Percentiles rank a stretch among this genome's conserved stretches.
These are phyloP conservation scores for Notocelia uddmanniana DNA, from an alignment of 2,888 invertebrate genomes.

Conservation along the genomic window DNA sequence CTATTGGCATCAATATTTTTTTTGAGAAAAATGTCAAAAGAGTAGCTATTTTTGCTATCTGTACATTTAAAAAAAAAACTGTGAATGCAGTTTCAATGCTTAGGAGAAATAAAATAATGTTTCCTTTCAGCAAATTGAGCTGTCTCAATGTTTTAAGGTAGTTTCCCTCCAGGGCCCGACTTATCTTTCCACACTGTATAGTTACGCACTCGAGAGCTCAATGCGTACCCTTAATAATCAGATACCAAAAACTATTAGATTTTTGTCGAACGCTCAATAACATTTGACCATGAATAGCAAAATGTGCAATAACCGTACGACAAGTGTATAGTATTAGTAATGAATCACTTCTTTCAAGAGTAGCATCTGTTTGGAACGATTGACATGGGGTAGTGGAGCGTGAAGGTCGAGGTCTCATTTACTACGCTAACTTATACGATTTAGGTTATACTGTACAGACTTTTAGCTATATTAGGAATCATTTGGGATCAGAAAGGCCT, in stretches of 20 bases:
- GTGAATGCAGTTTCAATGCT: too few species aligned
- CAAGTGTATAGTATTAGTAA: constrained; percentile 45
- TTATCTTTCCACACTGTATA: too few species aligned
- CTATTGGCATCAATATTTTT: too few species aligned
- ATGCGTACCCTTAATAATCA: background rate
- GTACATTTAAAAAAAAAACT: too few species aligned
- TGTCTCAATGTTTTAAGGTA: too few species aligned
- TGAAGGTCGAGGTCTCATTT: constrained; percentile 80
- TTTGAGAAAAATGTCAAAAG: too few species aligned
- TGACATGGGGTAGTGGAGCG: constrained; percentile 69
- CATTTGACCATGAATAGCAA: constrained; percentile 13
- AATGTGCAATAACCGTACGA: constrained; percentile 25
- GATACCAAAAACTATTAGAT: background rate
- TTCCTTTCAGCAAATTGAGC: too few species aligned
- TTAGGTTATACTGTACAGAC: background rate
- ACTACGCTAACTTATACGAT: constrained; percentile 65
- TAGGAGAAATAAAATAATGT: too few species aligned
- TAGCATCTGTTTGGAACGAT: constrained; percentile 72
- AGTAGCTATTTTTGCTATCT: too few species aligned
- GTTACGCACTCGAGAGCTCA: too few species aligned
- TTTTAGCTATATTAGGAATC: background rate
- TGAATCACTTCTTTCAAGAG: constrained; percentile 66
- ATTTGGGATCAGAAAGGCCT: background rate
- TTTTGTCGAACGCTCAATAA: background rate
- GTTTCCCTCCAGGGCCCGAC: too few species aligned